Evolutionary conservation across 2,888 invertebrate species (phyloP).

Genomic region (Lasioglossum vierecki): DNA sequence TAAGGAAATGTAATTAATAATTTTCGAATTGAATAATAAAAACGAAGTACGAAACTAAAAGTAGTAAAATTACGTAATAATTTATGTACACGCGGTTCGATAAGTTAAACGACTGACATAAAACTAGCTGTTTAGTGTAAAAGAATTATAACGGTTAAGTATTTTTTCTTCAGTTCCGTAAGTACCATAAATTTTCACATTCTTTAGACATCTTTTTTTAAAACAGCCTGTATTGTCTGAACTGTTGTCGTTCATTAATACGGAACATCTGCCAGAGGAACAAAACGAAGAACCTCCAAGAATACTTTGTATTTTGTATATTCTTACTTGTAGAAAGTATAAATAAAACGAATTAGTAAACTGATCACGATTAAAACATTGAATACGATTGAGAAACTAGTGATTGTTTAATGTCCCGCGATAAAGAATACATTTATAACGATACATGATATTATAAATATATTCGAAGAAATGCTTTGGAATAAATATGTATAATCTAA

Average conservation of each 20-base stretch:
- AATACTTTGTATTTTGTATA: neutral
- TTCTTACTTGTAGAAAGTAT: neutral
- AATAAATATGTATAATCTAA: constrained; percentile 7
- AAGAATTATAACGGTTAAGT: neutral
- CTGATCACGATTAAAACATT: neutral
- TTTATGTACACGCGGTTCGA: neutral
- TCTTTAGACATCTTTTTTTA: neutral
- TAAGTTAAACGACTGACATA: neutral
- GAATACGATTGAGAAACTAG: neutral
- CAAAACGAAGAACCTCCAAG: neutral
- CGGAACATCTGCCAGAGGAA: neutral
- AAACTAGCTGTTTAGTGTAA: neutral
- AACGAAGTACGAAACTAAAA: constrained; percentile 10
- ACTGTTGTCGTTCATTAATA: constrained; percentile 4
- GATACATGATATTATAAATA: neutral
- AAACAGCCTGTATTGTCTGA: constrained; percentile 7
- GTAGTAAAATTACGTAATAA: constrained; percentile 12
- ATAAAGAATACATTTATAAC: neutral
- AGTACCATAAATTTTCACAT: constrained; percentile 4
- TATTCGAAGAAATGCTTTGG: neutral
- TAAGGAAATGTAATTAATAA: neutral
- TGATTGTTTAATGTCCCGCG: neutral
- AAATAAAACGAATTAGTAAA: neutral
- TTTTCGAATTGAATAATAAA: neutral
- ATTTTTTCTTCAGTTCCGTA: neutral